Percentiles rank a stretch among this genome's conserved stretches.
phyloP scores from a whole-genome alignment of 2,113 vertebrate genomes.

The Scomber colias region DNA sequence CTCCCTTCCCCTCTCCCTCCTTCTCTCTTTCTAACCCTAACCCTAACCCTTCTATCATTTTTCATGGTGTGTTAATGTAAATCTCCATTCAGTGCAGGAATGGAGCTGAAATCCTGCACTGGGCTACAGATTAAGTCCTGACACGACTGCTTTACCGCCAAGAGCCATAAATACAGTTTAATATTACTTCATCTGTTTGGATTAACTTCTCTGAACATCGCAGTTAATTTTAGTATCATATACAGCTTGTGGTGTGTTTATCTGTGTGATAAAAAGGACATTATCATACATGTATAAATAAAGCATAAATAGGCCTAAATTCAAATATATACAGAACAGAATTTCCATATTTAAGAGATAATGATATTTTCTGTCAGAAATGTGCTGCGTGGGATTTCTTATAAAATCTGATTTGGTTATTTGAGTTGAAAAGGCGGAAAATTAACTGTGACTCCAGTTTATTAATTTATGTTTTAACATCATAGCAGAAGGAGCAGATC shows the following conservation, averaged over 20 bases:
- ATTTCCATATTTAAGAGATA: too few species aligned
- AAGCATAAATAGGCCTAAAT: not conserved
- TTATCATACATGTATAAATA: not conserved
- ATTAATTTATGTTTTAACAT: too few species aligned
- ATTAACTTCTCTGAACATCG: not conserved
- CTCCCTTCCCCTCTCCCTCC: too few species aligned
- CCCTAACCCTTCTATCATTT: too few species aligned
- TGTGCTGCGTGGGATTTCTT: too few species aligned
- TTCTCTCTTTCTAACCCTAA: too few species aligned
- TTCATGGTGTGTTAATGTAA: not conserved
- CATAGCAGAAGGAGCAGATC: too few species aligned
- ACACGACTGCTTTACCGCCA: not conserved
- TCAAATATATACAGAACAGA: not conserved
- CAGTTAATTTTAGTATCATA: not conserved
- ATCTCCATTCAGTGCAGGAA: not conserved
- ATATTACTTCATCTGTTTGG: not conserved
- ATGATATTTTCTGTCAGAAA: too few species aligned
- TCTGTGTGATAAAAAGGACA: too few species aligned
- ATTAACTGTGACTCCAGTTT: too few species aligned
- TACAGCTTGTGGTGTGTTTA: not conserved
- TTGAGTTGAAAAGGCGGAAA: too few species aligned
- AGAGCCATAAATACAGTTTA: not conserved
- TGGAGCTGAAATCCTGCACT: not conserved
- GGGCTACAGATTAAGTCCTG: not conserved
- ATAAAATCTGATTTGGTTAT: too few species aligned